phyloP scores from a whole-genome alignment of 2,888 invertebrate species.

The Phortica okadai region DNA sequence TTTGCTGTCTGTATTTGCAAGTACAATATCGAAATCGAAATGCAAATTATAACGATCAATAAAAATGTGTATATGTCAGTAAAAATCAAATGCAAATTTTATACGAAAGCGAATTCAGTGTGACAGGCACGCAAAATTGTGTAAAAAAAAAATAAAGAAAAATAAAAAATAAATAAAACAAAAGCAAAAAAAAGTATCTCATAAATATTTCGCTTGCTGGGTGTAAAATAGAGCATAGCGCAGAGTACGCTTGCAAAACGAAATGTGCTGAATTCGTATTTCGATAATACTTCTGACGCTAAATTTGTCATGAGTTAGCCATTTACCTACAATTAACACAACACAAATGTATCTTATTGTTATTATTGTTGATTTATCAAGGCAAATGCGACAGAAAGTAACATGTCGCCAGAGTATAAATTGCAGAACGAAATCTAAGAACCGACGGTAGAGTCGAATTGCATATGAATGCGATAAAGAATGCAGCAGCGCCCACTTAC shows the following conservation, averaged over 20 bases:
- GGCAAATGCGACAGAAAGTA: background rate
- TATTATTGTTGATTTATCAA: background rate
- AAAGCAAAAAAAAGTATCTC: background rate
- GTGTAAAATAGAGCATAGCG: background rate
- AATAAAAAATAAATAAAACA: background rate
- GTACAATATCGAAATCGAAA: constrained; percentile 57
- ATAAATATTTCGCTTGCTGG: background rate
- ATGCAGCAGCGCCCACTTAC: constrained; percentile 23
- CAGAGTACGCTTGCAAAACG: background rate
- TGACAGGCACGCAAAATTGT: constrained; percentile 39
- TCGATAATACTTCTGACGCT: background rate
- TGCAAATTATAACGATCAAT: constrained; percentile 68
- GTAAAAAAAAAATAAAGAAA: constrained; percentile 43
- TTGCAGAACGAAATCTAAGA: background rate
- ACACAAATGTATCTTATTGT: background rate
- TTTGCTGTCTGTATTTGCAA: constrained; percentile 44
- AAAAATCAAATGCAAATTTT: constrained; percentile 68
- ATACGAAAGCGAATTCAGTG: constrained; percentile 43
- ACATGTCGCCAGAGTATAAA: background rate
- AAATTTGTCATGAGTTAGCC: background rate
- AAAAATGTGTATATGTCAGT: constrained; percentile 63
- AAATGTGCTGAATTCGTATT: background rate
- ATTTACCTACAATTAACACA: background rate
- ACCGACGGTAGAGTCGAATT: background rate
- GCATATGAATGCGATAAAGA: constrained; percentile 1